Base-by-base conservation (phyloP, 2,797 vertebrate genomes). In the Gallirallus australis region DNA sequence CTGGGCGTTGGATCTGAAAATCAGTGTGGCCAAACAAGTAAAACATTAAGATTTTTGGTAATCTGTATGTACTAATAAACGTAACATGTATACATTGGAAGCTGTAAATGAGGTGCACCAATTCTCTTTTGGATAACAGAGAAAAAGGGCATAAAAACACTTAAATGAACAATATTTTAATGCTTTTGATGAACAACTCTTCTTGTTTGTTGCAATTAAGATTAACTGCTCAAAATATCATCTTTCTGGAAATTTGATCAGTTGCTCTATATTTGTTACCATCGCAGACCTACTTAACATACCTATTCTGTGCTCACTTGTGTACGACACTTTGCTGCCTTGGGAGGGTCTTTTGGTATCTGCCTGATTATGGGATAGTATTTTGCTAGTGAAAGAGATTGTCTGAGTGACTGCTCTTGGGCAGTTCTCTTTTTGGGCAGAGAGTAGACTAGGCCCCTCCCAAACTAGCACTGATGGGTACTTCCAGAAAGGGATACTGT, bases 141-240 rank as follows among this genome's bases (percentile, higher is more conserved):
- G 93, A 96, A 96, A 91, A 8, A 42, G 42, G 42, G 80, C 76
- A 90, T 70, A 91, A 96, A 95, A 95, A 95, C 42, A 42, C 42
- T 42, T 59, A 95, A 95, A 94, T 48, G 47, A 48, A 48, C 23
- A 48, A 61, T 90, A 72, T 82, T 92, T 47, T 75, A 76, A 78
- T 95, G 77, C 82, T 97, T 97, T 96, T 93, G 93, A 70, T 95
- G 96, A 95, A 73, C 40, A 59, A 28, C 80, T 85, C 84, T 66
- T 92, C 93, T 96, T 35, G 40, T 56, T 73, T 95, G 89, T 97
- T 76, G 75, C 57, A 78, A 47, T 83, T 89, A 63, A 93, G 95
- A 90, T 95, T 80, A 96, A 95, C 95, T 92, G 86, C 69, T 82
- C 54, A 42, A 76, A 75, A 71, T 96, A 66, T 90, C 63, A 97